A percentile compares a stretch with the other conserved stretches of the same genome.
Conservation (phyloP, 1,140 invertebrate species). For the Lineus longissimus region DNA sequence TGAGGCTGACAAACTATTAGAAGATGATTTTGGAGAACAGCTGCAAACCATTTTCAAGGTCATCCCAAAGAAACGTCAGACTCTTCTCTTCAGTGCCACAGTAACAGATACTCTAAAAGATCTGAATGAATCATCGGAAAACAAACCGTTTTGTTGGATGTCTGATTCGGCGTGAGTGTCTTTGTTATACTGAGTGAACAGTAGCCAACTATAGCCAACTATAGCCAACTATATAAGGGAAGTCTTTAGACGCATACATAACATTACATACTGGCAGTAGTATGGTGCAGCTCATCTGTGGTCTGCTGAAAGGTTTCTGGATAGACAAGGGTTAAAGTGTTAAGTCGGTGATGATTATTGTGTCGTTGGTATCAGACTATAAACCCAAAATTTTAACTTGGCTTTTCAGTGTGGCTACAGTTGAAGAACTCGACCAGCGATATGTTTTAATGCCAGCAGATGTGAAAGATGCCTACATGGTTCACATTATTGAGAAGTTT, state of each 20-base stretch:
- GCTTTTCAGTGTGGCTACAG: slow-evolving; percentile 68
- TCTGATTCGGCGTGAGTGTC: slow-evolving; percentile 37
- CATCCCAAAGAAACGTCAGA: slow-evolving; percentile 51
- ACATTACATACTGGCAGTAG: too few relatives aligned
- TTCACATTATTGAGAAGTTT: slow-evolving; percentile 80
- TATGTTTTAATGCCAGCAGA: slow-evolving; percentile 86
- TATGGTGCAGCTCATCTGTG: too few relatives aligned
- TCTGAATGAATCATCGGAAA: slow-evolving; percentile 39
- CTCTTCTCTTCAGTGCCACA: slow-evolving; percentile 54
- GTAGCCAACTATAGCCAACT: too few relatives aligned
- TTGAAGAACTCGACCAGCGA: slow-evolving; percentile 80
- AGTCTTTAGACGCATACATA: too few relatives aligned
- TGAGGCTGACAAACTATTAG: slow-evolving; percentile 54
- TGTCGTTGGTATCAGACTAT: too few relatives aligned
- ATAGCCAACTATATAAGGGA: slow-evolving; percentile 1
- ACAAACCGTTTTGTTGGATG: slow-evolving; percentile 51
- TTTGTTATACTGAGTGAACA: slow-evolving; percentile 1
- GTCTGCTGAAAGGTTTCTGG: too few relatives aligned
- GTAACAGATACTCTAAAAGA: slow-evolving; percentile 46
- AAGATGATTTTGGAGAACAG: slow-evolving; percentile 54
- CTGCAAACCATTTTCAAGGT: slow-evolving; percentile 49
- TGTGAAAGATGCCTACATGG: slow-evolving; percentile 88
- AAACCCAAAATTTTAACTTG: too few relatives aligned
- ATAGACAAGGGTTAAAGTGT: too few relatives aligned
- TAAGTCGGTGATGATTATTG: too few relatives aligned